Evolutionary conservation across 1,140 invertebrate genomes (phyloP), one percentile per base, ranked within the genome.

Genomic region (Drosophila asahinai): DNA sequence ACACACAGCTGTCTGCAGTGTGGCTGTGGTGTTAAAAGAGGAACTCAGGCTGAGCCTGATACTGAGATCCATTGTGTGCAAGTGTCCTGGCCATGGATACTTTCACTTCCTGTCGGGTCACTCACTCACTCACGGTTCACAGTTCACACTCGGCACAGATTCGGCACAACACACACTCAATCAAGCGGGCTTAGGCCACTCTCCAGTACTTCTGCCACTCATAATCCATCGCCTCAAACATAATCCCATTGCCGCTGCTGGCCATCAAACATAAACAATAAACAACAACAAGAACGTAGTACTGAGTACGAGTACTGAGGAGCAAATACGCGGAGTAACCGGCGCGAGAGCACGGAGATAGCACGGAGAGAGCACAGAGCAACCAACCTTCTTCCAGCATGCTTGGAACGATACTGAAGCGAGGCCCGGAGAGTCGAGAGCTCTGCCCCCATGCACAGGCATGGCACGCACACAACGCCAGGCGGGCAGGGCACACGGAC

Each of bases 361-460:
- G 54, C 42, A 49, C 58, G 64, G 17, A 61, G 40, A 80, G 59
- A 67, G 54, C 43, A 51, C 33, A 67, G 22, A 57, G 60, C 51
- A 84, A 91, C 91, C 77, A 92, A 92, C 91, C 91, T 92, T 92
- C 91, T 83, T 92, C 91, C 84, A 92, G 87, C 91, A 92, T 92
- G 91, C 73, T 92, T 91, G 74, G 77, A 78, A 92, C 82, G 80
- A 87, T 81, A 92, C 91, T 92, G 65, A 40, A 47, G 52, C 75
- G 36, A 58, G 42, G 51, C 48, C 42, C 51, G 51, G 52, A 55
- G 76, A 59, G 72, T 64, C 63, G 73, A 81, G 82, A 83, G 86
- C 83, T 81, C 77, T 74, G 83, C 71, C 76, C 83, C 83, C 60
- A 80, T 48, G 70, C 67, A 74, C 62, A 64, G 73, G 57, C 68